Base-by-base conservation (phyloP, 1,140 invertebrate species). In the Pseudobourletiella spinata region DNA sequence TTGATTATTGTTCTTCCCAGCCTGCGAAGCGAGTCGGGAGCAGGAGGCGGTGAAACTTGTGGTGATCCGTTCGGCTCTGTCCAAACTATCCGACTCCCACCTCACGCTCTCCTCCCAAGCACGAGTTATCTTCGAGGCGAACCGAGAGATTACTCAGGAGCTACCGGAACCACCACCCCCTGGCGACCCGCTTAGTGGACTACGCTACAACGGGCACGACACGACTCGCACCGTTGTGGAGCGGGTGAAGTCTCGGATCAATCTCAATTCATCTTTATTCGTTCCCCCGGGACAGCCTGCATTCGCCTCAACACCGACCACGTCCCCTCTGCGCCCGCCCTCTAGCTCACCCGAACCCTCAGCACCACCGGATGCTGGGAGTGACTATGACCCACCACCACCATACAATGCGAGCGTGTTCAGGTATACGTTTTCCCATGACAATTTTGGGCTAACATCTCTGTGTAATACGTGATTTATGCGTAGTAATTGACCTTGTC, bases 11-110 rank as follows among this genome's bases (percentile, higher is more conserved):
- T 22, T 35, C 4, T 35, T 52, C 2, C n/a, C 71, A 81, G 80
- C 80, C 60, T 73, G 74, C 46, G 78, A 80, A 57, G 72, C 76
- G 51, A 67, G 76, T 16, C 70, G 74, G 50, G 79, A 82, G 67
- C 80, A 80, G 70, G 80, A 82, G 74, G 76, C 76, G n/a, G 73
- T 79, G 0, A 82, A 82, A 69, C 70, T 81, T 61, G 79, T 80
- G 11, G 66, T 79, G 16, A 58, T 81, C 3, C 79, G 80, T 60
- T 76, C 79, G 68, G 79, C 79, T 0, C 66, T 82, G 14, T 60
- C 76, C 18, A 79, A 78, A 66, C 65, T 81, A 39, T 77, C 78
- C 24, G 75, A 79, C 55, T 73, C 77, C 24, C 80, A 81, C 65
- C 65, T 80, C 14, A 76, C 76, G 43, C 65, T 80, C 61, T 76